These are phyloP conservation scores for Drosophila pectinifera DNA, from an alignment of 1,140 invertebrate species.

Conservation along the genomic window DNA sequence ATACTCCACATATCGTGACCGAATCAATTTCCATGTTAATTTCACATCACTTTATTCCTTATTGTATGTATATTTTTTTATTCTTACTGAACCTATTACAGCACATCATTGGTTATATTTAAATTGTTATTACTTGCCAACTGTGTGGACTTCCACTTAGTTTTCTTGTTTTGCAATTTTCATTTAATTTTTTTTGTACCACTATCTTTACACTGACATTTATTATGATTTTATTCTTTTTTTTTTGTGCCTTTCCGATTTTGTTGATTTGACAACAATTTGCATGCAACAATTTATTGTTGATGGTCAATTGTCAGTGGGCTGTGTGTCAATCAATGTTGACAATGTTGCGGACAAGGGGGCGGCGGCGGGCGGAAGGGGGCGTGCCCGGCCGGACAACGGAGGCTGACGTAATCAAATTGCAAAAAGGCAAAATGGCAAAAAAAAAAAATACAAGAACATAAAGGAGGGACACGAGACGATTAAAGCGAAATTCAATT, in stretches of 20 bases:
- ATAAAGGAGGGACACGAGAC: constrained; percentile 9
- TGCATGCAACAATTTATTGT: constrained; percentile 54
- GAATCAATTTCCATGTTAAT: constrained; percentile 5
- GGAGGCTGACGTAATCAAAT: constrained; percentile 44
- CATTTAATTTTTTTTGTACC: constrained; percentile 5
- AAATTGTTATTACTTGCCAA: constrained; percentile 8
- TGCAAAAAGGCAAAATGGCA: constrained; percentile 34
- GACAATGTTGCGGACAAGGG: constrained; percentile 41
- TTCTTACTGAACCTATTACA: constrained; percentile 2
- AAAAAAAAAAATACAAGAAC: constrained; percentile 9
- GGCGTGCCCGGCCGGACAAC: not conserved
- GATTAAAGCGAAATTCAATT: constrained; percentile 69
- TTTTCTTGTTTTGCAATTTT: constrained; percentile 37
- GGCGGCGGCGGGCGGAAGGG: not conserved
- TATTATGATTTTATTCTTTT: not conserved
- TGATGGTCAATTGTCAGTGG: constrained; percentile 46
- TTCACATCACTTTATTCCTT: not conserved
- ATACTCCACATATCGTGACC: not conserved
- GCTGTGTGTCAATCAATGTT: constrained; percentile 41
- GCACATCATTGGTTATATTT: constrained; percentile 1
- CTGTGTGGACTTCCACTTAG: constrained; percentile 13
- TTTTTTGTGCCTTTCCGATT: constrained; percentile 18
- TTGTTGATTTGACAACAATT: constrained; percentile 52
- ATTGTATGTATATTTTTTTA: not conserved
- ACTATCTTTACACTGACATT: too few species aligned